Evolutionary conservation across 92 coral and sea anemone species (phyloP), one percentile per base, ranked within the genome.

Genomic region (Epizoanthus illoricatus): DNA sequence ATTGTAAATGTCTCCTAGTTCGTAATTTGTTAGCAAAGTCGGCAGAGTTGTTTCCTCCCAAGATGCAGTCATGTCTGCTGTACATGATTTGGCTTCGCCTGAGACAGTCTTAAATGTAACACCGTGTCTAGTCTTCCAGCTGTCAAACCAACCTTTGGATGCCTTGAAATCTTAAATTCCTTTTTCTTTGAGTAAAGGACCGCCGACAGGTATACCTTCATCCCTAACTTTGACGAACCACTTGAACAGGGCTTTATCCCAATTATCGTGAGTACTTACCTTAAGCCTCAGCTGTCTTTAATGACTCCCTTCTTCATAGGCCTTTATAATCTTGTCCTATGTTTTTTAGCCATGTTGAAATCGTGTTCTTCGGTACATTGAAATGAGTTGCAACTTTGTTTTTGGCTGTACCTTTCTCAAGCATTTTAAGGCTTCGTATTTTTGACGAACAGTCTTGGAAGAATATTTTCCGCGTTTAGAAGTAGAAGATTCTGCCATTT

Each of bases 181-280:
- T 71, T 86, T 89, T 66, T 88, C 84, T 81, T 85, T 89, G 17
- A 86, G 85, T 86, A 89, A 39, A 63, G 87, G 39, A 86, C 92
- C 90, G 47, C 84, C 80, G 76, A 86, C 61, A 54, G 89, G 92
- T 81, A 89, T 42, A 68, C 85, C 88, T 70, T 80, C 75, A 33
- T 86, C 90, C 43, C 80, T 58, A 5, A 69, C 87, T 74, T 86
- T 89, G 65, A 89, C 84, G 43, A 86, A 89, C 90, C 88, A 89
- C 81, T 82, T 89, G 86, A 76, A 89, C 21, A 89, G 65, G 60
- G 85, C 89, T 60, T 75, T 64, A 67, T 86, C 85, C 81, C 76
- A 28, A 69, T 76, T 39, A 69, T 86, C 91, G 19, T 85, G 60
- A 47, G 67, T 74, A 41, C 91, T 85, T n/a, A 55, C 42, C 52